Evolutionary conservation across 2,888 invertebrate species (phyloP), one percentile per base, ranked within the genome.

Genomic region (Nemurella pictetii): DNA sequence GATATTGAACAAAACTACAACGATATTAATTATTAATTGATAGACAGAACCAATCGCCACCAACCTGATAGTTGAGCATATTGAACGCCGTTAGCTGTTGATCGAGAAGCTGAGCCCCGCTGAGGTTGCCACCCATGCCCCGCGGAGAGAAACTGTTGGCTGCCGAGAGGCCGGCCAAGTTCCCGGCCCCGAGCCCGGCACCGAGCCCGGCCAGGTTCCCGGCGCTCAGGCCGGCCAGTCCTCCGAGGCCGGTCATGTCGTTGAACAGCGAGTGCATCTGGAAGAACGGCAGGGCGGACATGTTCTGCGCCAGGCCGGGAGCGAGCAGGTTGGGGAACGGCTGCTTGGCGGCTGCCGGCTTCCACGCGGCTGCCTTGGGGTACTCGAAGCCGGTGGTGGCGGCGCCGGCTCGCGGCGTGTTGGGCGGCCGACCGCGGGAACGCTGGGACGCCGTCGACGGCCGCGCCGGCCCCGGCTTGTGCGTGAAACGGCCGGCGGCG

Each of bases 71-170:
- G 82, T 78, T 78, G 29, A 78, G 78, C 78, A 78, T 4, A 29
- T 78, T 78, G 29, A 78, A 78, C 26, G 85, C 84, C 27, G 82
- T 83, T 26, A 86, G 73, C 84, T 85, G 85, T 27, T 84, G 85
- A 35, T 87, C 87, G 35, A 87, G 35, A 15, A 84, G 80, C 90
- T 85, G 91, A 91, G 0, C 91, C 90, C 88, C 89, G 86, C 0
- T 89, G 90, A 0, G 90, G 91, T 86, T 91, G 91, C 0, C 90
- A 88, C 0, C 89, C 90, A 0, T 90, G 91, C 86, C 91, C 1
- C 55, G 55, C 91, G 0, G 90, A 86, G 83, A 4, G 86, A 80
- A 25, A 85, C 29, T n/a, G 83, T 85, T 55, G 86, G 85, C 26
- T 86, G 85, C 72, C 27, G 4, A 27, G 26, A 77, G 25, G 77